Evolutionary conservation across 1,140 invertebrate genomes (phyloP), one percentile per base, ranked within the genome.

Genomic region (Drosophila pachea): DNA sequence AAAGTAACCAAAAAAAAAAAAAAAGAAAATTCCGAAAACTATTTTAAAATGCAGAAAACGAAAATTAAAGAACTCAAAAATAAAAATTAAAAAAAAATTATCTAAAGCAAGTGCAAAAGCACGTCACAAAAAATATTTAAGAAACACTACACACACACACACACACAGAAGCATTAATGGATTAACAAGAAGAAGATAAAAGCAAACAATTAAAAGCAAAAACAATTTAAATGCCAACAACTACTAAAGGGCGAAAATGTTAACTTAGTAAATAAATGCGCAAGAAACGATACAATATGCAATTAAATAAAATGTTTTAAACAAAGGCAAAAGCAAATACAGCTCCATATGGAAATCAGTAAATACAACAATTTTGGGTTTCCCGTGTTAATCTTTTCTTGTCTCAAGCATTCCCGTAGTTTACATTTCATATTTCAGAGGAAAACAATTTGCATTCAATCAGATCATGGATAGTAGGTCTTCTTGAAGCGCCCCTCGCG

Each of bases 401-500:
- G 22, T 22, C 3, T 22, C 1, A 22, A 22, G 22, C 22, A 1
- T 22, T 22, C 22, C 1, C 22, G 22, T 3, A 22, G 22, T 22
- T 22, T 22, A 22, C 22, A 22, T 22, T 22, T 22, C 22, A 22
- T 22, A 48, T n/a, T 6, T n/a, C 16, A 2, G 50, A 38, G 1
- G 22, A 22, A 22, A 22, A 22, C 22, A 22, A 22, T 22, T 22
- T 22, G 22, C 22, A 22, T 3, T 22, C 22, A 22, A 22, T 22
- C 22, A 22, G 12, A 5, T 82, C 88, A 90, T 36, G 93, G 93
- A 78, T 94, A 94, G 81, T 92, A 94, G 3, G 90, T 92, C 47
- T 91, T 91, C 68, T 91, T 91, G 73, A 88, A 93, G 77, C 92
- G 93, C 14, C 60, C 70, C 59, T 90, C 90, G 72, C 89, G 92